Evolutionary conservation across 2,797 vertebrate species (phyloP), one percentile per base, ranked within the genome.

Genomic region (Cryptoblepharus egeriae): DNA sequence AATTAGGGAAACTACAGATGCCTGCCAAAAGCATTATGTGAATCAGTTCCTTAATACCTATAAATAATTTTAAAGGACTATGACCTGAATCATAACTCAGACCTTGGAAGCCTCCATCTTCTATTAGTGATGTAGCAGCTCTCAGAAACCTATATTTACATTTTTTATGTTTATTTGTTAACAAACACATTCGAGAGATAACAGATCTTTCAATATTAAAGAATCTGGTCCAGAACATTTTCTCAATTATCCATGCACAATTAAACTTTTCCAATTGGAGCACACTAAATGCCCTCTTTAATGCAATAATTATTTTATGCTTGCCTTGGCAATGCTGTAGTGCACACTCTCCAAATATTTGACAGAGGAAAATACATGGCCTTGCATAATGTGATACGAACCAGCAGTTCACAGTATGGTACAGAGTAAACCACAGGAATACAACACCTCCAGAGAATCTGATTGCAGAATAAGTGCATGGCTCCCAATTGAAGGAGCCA

Each of bases 271-370:
- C 5, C 42, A 42, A 79, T 76, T 0, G 30, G n/a, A 75, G 67
- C 22, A 37, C 63, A 13, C 85, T 65, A 80, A 89, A 83, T 55
- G 75, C 18, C 39, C 20, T 26, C 71, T 88, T 83, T 88, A 72
- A 30, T 18, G 11, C 15, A 58, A 20, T 70, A 84, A 68, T 3
- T n/a, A 24, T n/a, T n/a, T n/a, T n/a, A n/a, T n/a, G n/a, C n/a
- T n/a, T n/a, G n/a, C n/a, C n/a, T n/a, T n/a, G n/a, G n/a, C n/a
- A n/a, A n/a, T n/a, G 70, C 20, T 15, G 8, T 67, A 11, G 65
- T 68, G 35, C 65, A 39, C 35, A 20, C 64, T 35, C 15, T 67
- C 64, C 35, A 37, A 20, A 24, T 35, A 68, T 68, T 68, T 37
- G 32, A 22, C 65, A 68, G 32, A 68, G 65, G 65, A 35, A 35